Percentiles rank a stretch among this genome's conserved stretches.
Conservation (phyloP, 2,113 vertebrate genomes). For the Cryptoleucopteryx plumbea region DNA sequence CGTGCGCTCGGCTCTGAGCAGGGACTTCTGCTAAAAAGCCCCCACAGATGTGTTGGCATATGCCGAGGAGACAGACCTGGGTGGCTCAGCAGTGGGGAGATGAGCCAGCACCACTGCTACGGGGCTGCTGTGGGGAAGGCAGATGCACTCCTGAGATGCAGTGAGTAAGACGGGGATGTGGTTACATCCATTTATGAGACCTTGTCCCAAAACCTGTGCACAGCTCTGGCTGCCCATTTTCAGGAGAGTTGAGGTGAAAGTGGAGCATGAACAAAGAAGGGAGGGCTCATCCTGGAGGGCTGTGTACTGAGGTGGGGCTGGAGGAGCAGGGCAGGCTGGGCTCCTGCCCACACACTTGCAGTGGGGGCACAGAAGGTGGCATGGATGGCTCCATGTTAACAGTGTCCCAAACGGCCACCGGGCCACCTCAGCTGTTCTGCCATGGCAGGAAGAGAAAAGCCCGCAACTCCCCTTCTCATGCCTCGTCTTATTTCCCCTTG, state of each 20-base stretch:
- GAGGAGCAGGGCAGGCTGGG: not conserved
- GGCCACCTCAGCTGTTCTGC: not conserved
- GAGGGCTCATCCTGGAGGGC: not conserved
- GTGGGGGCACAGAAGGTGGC: not conserved
- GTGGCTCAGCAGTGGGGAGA: not conserved
- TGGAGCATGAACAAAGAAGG: not conserved
- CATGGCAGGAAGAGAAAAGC: not conserved
- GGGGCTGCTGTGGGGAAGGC: too few species aligned
- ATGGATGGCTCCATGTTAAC: not conserved
- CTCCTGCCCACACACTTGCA: rapidly evolving
- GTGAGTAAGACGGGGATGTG: not conserved
- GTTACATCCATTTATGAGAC: rapidly evolving
- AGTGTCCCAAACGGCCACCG: not conserved
- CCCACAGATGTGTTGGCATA: not conserved
- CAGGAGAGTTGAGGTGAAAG: not conserved
- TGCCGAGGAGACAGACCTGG: not conserved
- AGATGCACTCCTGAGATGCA: not conserved
- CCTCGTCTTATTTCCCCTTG: not conserved
- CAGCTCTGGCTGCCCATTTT: not conserved
- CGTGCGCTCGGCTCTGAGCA: not conserved
- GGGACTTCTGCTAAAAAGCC: not conserved
- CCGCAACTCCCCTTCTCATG: not conserved
- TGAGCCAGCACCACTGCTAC: not conserved
- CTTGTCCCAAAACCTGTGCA: not conserved
- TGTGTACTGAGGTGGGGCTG: not conserved